Base-by-base conservation (phyloP, 1,140 invertebrate species). In the Pseudomyrmex concolor region DNA sequence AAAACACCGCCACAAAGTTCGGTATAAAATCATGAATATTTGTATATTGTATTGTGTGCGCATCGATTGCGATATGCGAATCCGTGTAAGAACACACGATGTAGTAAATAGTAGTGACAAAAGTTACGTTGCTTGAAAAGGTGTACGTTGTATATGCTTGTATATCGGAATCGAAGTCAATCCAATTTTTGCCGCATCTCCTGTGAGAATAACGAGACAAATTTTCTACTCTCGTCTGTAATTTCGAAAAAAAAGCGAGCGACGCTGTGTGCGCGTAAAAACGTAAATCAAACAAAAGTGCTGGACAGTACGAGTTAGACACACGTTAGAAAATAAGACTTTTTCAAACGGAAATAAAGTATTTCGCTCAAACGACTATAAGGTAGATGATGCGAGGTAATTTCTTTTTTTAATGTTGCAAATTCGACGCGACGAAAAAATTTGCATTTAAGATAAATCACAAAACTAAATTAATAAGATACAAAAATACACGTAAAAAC, bases 271-370 rank as follows among this genome's bases (percentile, higher is more conserved):
- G 19, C 48, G 48, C 22, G 76, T 54, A 80, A 80, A 71, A 71
- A 34, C 76, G 54, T 66, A 59, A 78, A 78, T 78, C 74, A 80
- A 80, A 34, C 34, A 34, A 80, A 80, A 60, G 66, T 80, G 55
- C 66, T 71, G 48, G 54, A 80, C 22, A 25, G 45, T 76, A 63
- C 45, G 22, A 8, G 67, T 59, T 34, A 48, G n/a, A 48, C 34
- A 80, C 63, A 77, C 71, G 48, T 80, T 80, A 80, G 76, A 7
- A 60, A 2, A 71, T 80, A 80, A 80, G 66, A 70, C 54, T 71
- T 50, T 19, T 50, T 19, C 8, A 12, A 70, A 78, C 59, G 13
- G 48, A 13, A 66, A 43, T 13, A 64, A 17, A 57, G 70, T 80
- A 60, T 80, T 71, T 8, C 66, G 76, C 76, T 80, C 76, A 80